These are phyloP conservation scores for Anthopleura xanthogrammica DNA, from an alignment of 92 coral and sea anemone species.

Conservation along the genomic window DNA sequence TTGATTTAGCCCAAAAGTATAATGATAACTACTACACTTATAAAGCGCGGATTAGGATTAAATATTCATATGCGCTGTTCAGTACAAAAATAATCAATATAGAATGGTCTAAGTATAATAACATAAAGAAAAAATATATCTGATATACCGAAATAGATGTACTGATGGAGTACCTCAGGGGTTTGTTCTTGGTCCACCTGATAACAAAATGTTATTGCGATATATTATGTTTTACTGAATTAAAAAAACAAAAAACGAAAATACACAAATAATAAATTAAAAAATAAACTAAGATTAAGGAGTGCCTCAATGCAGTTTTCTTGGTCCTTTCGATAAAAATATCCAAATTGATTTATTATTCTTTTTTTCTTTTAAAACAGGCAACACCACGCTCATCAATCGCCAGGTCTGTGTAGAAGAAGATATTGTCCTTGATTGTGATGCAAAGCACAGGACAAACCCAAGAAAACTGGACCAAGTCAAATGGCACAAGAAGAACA, in stretches of 20 bases:
- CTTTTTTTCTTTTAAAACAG: background rate
- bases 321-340: background rate
- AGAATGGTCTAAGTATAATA: too few species aligned
- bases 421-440: conserved; percentile 22
- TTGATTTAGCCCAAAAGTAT: too few species aligned
- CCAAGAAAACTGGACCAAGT: background rate
- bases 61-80: too few species aligned
- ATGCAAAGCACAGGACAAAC: conserved; percentile 3
- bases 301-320: background rate
- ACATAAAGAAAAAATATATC: too few species aligned
- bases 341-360: background rate
- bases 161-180: background rate
- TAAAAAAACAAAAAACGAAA: too few species aligned
- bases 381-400: conserved; percentile 12
- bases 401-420: conserved; percentile 39
- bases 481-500: conserved; percentile 26
- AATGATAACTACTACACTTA: too few species aligned
- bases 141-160: background rate
- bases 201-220: too few species aligned
- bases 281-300: background rate
- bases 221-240: too few species aligned
- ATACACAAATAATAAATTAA: too few species aligned
- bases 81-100: too few species aligned
- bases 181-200: too few species aligned
- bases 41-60: too few species aligned